These are phyloP conservation scores for Panulirus ornatus DNA, from an alignment of 1,140 invertebrate genomes.

Conservation along the genomic window DNA sequence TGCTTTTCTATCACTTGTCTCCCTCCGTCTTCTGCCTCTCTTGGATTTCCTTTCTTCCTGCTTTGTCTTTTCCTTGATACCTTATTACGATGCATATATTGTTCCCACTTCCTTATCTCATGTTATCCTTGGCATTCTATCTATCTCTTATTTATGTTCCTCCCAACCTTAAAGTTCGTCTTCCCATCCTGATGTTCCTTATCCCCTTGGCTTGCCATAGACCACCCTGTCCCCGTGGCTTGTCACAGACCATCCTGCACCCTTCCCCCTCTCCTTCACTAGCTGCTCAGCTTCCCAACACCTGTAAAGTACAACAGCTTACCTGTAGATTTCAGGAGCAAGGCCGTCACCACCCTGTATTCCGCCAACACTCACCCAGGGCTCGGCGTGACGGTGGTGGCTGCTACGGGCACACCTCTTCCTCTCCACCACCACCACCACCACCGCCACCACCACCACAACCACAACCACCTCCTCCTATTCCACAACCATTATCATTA, in stretches of 20 bases:
- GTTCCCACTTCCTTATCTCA: neutral
- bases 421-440: neutral
- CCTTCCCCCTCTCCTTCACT: neutral
- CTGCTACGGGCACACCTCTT: neutral
- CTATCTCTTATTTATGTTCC: too few relatives aligned
- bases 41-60: neutral
- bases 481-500: neutral
- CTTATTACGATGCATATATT: too few relatives aligned
- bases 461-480: neutral
- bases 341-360: conserved; percentile 24
- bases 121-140: too few relatives aligned
- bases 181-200: neutral
- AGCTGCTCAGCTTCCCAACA: neutral
- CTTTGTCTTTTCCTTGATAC: neutral
- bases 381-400: conserved; percentile 45
- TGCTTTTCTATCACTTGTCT: neutral
- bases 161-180: too few relatives aligned
- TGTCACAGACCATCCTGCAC: neutral
- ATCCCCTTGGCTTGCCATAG: neutral
- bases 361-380: conserved; percentile 13
- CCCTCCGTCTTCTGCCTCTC: neutral
- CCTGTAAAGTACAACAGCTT: conserved; percentile 30
- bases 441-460: neutral
- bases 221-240: neutral
- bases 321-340: conserved; percentile 50